Percentiles rank a stretch among this genome's conserved stretches.
Conservation (phyloP, 1,140 invertebrate genomes). For the Planococcus citri region DNA sequence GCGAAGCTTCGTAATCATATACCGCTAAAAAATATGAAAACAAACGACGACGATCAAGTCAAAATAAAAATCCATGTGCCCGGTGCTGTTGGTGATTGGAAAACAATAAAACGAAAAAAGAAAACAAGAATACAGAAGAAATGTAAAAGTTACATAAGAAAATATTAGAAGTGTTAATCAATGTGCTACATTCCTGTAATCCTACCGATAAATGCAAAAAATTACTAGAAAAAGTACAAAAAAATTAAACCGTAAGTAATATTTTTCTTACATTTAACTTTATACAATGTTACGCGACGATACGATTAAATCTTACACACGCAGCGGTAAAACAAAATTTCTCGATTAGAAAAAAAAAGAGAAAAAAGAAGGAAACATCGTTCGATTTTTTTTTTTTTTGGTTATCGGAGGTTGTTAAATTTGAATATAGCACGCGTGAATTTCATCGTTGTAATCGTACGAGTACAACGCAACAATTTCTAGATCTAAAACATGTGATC, state of each 20-base stretch:
- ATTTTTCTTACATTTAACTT: not conserved
- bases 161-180: not conserved
- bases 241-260: not conserved
- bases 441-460: no score
- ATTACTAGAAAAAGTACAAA: conserved; percentile 1
- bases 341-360: not conserved
- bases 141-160: not conserved
- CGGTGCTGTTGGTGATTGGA: not conserved
- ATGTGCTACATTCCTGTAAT: not conserved
- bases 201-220: not conserved
- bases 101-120: not conserved
- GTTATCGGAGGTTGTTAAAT: no score
- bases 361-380: no score
- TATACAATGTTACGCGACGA: not conserved
- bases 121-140: not conserved
- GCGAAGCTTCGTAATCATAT: no score
- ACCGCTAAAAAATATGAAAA: not conserved
- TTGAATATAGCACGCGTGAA: no score
- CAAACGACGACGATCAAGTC: no score
- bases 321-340: not conserved
- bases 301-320: no score
- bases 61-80: not conserved
- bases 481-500: no score
- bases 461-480: no score
- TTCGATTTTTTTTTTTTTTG: no score